Evolutionary conservation across 2,113 vertebrate species (phyloP).

Genomic region (Odocoileus virginianus): DNA sequence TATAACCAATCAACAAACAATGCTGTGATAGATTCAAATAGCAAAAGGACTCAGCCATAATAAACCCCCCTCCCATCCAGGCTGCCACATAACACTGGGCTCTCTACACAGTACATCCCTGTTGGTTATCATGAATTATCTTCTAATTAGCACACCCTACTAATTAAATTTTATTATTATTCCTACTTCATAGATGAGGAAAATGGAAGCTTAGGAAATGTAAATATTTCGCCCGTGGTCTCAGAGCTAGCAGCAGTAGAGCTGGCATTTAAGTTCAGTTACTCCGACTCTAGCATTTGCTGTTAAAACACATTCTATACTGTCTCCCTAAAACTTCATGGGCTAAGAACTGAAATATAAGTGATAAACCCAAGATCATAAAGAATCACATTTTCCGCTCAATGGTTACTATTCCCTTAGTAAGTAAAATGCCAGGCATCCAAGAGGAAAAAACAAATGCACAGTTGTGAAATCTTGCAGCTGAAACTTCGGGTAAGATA

Average conservation of each 20-base stretch:
- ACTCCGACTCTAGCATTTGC: not conserved
- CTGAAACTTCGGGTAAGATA: not conserved
- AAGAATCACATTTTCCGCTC: not conserved
- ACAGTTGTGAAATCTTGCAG: not conserved
- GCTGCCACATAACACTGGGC: not conserved
- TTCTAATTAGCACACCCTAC: not conserved
- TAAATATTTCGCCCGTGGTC: not conserved
- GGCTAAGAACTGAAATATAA: constrained; percentile 2
- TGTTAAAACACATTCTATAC: not conserved
- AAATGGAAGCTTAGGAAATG: not conserved
- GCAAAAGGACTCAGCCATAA: not conserved
- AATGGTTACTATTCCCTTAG: not conserved
- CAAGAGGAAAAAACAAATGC: not conserved
- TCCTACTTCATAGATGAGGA: not conserved
- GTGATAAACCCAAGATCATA: not conserved
- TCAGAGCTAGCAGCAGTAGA: not conserved
- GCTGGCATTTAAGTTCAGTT: not conserved
- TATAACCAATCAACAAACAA: not conserved
- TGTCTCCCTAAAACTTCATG: not conserved
- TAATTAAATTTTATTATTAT: not conserved
- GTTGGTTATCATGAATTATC: not conserved
- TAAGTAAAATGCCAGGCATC: not conserved
- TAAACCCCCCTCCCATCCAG: not conserved
- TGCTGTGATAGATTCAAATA: not conserved
- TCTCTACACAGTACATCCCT: not conserved